These are phyloP conservation scores for Cyphomyrus plagiostoma DNA, from an alignment of 2,113 vertebrate genomes.

Conservation along the genomic window DNA sequence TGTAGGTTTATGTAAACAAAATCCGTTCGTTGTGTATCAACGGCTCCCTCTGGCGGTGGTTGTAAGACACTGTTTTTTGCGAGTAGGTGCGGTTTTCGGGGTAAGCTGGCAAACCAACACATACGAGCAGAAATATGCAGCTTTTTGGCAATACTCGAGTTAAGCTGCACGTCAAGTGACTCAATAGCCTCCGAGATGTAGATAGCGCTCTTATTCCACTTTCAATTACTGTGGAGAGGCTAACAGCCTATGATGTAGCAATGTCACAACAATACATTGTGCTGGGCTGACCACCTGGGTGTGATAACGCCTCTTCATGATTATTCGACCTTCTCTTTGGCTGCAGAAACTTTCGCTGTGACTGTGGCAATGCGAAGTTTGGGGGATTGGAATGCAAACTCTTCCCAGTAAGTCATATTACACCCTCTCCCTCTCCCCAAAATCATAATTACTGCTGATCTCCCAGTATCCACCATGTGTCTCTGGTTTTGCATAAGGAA, in stretches of 20 bases:
- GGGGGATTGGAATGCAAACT: conserved; percentile 85
- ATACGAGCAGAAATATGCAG: neutral
- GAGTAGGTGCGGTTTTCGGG: neutral
- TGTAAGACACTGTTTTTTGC: neutral
- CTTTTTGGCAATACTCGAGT: neutral
- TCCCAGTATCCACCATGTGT: neutral
- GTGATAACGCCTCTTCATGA: neutral
- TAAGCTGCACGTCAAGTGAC: neutral
- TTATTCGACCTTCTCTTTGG: neutral
- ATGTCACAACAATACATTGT: neutral
- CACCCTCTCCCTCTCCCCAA: neutral
- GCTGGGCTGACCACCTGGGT: neutral
- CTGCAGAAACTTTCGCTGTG: conserved; percentile 87
- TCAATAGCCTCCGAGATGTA: neutral
- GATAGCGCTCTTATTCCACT: neutral
- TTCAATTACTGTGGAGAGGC: neutral
- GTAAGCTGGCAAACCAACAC: neutral
- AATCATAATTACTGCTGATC: neutral
- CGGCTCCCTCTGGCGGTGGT: neutral
- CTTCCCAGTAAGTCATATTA: conserved; percentile 66
- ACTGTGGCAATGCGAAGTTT: conserved; percentile 95
- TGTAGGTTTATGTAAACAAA: neutral
- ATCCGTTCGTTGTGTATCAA: neutral
- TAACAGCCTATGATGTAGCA: neutral
- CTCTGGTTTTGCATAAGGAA: conserved; percentile 61